Conservation (phyloP, 2,113 vertebrate species). For the Prochilodus magdalenae region DNA sequence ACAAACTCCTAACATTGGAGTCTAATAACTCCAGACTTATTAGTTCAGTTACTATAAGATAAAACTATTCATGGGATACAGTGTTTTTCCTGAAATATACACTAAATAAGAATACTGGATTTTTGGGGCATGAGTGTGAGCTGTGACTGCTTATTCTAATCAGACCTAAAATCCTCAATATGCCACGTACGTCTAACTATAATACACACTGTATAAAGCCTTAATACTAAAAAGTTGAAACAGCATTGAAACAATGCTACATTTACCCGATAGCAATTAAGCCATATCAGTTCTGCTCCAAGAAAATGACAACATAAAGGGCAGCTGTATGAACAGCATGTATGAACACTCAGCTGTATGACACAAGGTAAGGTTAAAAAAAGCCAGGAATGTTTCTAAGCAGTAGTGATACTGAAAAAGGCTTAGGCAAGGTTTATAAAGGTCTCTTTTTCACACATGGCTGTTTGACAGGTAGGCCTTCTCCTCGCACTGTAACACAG, state of each 20-base stretch:
- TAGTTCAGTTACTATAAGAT: too few relatives aligned
- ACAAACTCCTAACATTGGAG: too few relatives aligned
- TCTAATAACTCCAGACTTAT: not conserved
- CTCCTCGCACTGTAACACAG: slow-evolving; percentile 7
- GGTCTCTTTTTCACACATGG: slow-evolving; percentile 9
- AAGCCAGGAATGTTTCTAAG: not conserved
- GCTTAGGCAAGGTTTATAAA: slow-evolving; percentile 3
- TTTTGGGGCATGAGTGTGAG: not conserved
- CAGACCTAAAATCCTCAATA: not conserved
- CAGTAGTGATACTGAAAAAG: not conserved
- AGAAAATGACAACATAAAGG: not conserved
- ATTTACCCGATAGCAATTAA: not conserved
- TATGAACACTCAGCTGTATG: not conserved
- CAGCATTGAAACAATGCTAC: too few relatives aligned
- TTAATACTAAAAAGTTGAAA: not conserved
- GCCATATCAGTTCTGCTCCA: not conserved
- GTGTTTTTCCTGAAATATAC: too few relatives aligned
- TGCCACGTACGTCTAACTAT: not conserved
- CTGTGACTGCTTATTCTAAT: not conserved
- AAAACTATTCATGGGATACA: too few relatives aligned
- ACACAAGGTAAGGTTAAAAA: not conserved
- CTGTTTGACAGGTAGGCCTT: slow-evolving; percentile 31
- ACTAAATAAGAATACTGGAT: not conserved
- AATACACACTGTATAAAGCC: not conserved
- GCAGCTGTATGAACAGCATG: not conserved